Conservation (phyloP, 2,888 invertebrate species). For the Nymphalis urticae region DNA sequence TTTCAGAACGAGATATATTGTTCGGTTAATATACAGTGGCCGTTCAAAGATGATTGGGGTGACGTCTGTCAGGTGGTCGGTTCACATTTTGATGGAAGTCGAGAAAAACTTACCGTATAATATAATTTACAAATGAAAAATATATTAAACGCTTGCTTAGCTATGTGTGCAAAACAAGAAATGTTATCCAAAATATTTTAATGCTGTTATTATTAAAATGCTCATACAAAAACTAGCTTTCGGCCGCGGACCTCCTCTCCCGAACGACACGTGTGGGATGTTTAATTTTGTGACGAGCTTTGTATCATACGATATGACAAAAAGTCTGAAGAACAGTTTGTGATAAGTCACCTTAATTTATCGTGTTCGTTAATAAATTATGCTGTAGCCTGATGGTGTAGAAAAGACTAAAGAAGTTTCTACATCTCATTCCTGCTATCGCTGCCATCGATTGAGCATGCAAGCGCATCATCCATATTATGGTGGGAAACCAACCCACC, state of each 20-base stretch:
- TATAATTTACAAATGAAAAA: constrained; percentile 18
- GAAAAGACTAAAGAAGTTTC: too few relatives aligned
- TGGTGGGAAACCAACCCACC: too few relatives aligned
- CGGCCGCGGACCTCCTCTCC: constrained; percentile 7
- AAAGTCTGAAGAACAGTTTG: too few relatives aligned
- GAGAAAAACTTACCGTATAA: constrained; percentile 25
- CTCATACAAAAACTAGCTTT: constrained; percentile 11
- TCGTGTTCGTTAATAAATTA: too few relatives aligned
- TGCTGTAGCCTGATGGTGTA: too few relatives aligned
- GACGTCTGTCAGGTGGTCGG: constrained; percentile 29
- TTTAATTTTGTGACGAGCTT: not conserved
- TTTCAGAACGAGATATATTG: constrained; percentile 17
- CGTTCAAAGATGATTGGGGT: constrained; percentile 10
- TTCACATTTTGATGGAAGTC: constrained; percentile 8
- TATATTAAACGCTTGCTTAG: constrained; percentile 14
- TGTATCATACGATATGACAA: not conserved
- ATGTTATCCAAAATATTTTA: constrained; percentile 19
- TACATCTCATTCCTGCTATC: too few relatives aligned
- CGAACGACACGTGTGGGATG: constrained; percentile 13
- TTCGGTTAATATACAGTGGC: constrained; percentile 9
- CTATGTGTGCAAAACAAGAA: constrained; percentile 17
- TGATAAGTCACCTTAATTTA: too few relatives aligned
- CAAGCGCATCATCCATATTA: too few relatives aligned
- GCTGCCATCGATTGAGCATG: too few relatives aligned
- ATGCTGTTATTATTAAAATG: constrained; percentile 19